phyloP scores from a whole-genome alignment of 2,113 vertebrate species.

The Nerophis ophidion region DNA sequence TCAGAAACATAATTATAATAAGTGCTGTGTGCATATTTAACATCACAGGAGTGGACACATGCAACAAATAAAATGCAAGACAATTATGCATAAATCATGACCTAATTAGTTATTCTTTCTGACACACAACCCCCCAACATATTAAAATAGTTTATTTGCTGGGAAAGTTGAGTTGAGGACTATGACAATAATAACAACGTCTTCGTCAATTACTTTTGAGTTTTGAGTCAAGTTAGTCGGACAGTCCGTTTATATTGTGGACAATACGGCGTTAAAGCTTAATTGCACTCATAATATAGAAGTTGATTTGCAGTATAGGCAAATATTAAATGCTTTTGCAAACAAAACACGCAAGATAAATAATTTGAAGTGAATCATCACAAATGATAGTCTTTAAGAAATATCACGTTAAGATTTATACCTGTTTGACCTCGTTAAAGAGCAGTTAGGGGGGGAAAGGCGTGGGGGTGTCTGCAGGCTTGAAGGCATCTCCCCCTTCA shows the following conservation, averaged over 20 bases:
- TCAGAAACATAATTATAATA: constrained; percentile 46
- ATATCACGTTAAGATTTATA: constrained; percentile 28
- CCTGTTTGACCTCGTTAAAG: constrained; percentile 36
- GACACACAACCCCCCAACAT: too few relatives aligned
- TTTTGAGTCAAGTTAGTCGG: constrained; percentile 85
- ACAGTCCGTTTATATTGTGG: constrained; percentile 83
- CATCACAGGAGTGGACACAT: constrained; percentile 15
- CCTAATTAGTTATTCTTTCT: not conserved
- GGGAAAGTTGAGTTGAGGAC: constrained; percentile 78
- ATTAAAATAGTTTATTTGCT: constrained; percentile 46
- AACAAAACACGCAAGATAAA: too few relatives aligned
- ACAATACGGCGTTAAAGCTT: constrained; percentile 96
- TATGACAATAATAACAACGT: constrained; percentile 83
- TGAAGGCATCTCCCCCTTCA: constrained; percentile 49
- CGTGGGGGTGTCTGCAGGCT: constrained; percentile 14
- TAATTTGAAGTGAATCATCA: not conserved
- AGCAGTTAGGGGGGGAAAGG: not conserved
- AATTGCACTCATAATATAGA: constrained; percentile 77
- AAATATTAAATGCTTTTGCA: too few relatives aligned
- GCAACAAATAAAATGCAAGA: not conserved
- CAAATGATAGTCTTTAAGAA: constrained; percentile 7
- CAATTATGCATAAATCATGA: not conserved
- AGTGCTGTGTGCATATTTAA: constrained; percentile 54
- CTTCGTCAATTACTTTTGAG: constrained; percentile 88
- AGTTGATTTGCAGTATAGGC: constrained; percentile 23